phyloP scores from a whole-genome alignment of 2,113 vertebrate species.

The Addax nasomaculatus region DNA sequence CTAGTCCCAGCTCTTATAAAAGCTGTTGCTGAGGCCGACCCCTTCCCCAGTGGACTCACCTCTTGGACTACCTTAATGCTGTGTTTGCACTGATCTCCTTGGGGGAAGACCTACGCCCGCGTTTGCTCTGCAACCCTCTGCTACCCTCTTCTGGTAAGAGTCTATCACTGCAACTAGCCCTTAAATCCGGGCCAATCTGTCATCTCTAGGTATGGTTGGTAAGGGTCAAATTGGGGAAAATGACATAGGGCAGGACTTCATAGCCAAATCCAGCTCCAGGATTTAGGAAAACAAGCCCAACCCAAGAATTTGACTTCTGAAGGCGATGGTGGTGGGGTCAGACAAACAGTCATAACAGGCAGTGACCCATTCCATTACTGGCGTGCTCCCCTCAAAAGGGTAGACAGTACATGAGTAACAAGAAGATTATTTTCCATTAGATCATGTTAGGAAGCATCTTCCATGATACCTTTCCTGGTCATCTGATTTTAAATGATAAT shows the following conservation, averaged over 20 bases:
- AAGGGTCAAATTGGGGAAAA: not conserved
- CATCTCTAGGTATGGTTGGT: not conserved
- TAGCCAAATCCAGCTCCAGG: not conserved
- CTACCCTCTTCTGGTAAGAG: slow-evolving; percentile 68
- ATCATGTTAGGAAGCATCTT: not conserved
- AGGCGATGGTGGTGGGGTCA: not conserved
- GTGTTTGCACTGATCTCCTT: not conserved
- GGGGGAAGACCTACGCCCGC: not conserved
- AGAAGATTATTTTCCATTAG: not conserved
- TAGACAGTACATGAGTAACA: not conserved
- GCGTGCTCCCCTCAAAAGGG: not conserved
- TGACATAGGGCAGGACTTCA: not conserved
- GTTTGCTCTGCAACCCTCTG: slow-evolving; percentile 60
- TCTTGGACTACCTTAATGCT: not conserved
- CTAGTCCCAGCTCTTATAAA: not conserved
- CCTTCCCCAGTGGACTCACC: not conserved
- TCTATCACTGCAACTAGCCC: slow-evolving; percentile 45
- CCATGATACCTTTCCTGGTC: not conserved
- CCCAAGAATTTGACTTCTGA: not conserved
- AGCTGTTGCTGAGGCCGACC: not conserved
- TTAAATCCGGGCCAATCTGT: not conserved
- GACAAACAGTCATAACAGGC: not conserved
- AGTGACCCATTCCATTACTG: not conserved
- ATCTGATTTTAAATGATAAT: not conserved
- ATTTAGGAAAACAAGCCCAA: not conserved